Percentiles rank a stretch among this genome's conserved stretches.
phyloP scores from a whole-genome alignment of 2,888 invertebrate species.

The Mechanitis messenoides region DNA sequence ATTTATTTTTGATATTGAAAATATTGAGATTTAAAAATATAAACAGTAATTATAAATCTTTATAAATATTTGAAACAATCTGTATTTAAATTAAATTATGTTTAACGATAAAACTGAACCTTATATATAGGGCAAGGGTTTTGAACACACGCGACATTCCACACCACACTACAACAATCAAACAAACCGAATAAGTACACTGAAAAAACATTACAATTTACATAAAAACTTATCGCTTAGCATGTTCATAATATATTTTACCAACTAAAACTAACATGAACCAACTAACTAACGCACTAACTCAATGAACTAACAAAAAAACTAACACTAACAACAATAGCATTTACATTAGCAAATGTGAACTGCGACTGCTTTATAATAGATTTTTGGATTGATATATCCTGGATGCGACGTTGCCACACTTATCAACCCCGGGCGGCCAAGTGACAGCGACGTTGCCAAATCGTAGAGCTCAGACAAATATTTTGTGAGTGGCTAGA shows the following conservation, averaged over 20 bases:
- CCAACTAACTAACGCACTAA: not conserved
- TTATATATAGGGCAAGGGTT: constrained; percentile 2
- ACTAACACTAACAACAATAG: not conserved
- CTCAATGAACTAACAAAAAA: not conserved
- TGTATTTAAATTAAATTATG: too few species aligned
- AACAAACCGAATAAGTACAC: constrained; percentile 18
- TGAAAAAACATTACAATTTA: constrained; percentile 19
- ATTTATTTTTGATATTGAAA: too few species aligned
- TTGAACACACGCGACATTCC: constrained; percentile 11
- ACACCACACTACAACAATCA: constrained; percentile 7
- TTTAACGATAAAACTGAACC: not conserved
- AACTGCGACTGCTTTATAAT: not conserved
- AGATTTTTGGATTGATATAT: constrained; percentile 5
- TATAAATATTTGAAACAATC: too few species aligned
- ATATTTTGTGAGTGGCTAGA: constrained; percentile 45
- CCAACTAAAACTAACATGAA: not conserved
- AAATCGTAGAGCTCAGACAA: constrained; percentile 38
- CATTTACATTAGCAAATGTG: not conserved
- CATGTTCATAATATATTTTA: constrained; percentile 12
- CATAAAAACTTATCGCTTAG: constrained; percentile 19
- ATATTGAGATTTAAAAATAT: too few species aligned
- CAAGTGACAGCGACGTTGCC: constrained; percentile 57
- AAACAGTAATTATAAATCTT: too few species aligned
- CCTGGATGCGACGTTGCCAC: constrained; percentile 48
- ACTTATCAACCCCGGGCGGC: constrained; percentile 39